Percentiles rank a stretch among this genome's conserved stretches.
phyloP scores from a whole-genome alignment of 2,888 invertebrate species.

The Brenthis ino region DNA sequence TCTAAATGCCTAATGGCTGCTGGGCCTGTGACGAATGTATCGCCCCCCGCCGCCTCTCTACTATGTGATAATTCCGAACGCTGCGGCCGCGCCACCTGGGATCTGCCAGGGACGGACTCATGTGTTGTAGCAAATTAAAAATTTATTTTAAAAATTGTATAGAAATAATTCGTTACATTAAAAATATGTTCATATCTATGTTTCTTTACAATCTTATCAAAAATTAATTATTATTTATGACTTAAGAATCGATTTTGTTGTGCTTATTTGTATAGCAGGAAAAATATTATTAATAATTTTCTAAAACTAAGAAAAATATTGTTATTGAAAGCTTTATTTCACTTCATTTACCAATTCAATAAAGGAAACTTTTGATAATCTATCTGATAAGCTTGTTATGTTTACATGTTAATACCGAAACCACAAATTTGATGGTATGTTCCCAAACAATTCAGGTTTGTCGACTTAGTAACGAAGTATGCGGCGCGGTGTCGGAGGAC shows the following conservation, averaged over 20 bases:
- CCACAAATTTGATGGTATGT: constrained; percentile 51
- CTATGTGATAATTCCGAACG: constrained; percentile 83
- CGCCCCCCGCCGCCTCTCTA: constrained; percentile 72
- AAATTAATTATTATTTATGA: too few species aligned
- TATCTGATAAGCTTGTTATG: constrained; percentile 2
- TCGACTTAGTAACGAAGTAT: constrained; percentile 56
- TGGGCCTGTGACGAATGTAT: constrained; percentile 83
- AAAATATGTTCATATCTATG: neutral
- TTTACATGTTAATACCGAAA: constrained; percentile 30
- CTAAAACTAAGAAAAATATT: too few species aligned
- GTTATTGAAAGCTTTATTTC: too few species aligned
- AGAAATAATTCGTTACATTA: neutral
- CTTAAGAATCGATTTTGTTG: too few species aligned
- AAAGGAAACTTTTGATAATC: too few species aligned
- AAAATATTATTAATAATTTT: too few species aligned
- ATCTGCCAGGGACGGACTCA: constrained; percentile 72
- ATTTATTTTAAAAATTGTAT: neutral
- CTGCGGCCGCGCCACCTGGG: constrained; percentile 83
- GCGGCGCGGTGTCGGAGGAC: constrained; percentile 55
- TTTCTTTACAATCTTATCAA: too few species aligned
- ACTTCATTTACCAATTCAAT: too few species aligned
- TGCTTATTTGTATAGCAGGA: too few species aligned
- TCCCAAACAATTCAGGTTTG: constrained; percentile 65
- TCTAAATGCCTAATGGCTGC: constrained; percentile 84
- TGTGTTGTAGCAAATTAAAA: constrained; percentile 2